Conservation (phyloP, 2,797 vertebrate species). For the Borostomias antarcticus region DNA sequence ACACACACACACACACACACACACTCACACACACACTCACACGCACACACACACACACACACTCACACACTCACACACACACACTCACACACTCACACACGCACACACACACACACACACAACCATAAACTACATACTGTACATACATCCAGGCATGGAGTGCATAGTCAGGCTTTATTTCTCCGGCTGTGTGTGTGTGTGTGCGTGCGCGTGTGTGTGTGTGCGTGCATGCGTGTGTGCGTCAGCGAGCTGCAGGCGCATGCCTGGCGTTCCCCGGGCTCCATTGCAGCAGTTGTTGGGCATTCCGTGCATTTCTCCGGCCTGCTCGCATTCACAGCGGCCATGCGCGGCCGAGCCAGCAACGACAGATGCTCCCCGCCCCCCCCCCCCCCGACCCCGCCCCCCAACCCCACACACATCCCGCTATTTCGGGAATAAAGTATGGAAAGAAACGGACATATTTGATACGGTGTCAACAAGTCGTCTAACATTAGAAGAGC, state of each 20-base stretch:
- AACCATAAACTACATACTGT: too few relatives aligned
- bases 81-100: too few relatives aligned
- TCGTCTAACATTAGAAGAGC: conserved; percentile 1
- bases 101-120: too few relatives aligned
- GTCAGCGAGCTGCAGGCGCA: conserved; percentile 55
- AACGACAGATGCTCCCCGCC: conserved; percentile 87
- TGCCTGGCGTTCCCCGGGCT: conserved; percentile 88
- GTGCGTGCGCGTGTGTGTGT: not conserved
- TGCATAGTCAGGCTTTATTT: too few relatives aligned
- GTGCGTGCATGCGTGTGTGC: conserved; percentile 23
- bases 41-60: too few relatives aligned
- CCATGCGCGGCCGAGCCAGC: conserved; percentile 82
- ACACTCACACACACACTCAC: not conserved
- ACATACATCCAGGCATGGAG: too few relatives aligned
- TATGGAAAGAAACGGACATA: conserved; percentile 58
- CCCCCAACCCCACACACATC: conserved; percentile 67
- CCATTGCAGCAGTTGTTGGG: conserved; percentile 89
- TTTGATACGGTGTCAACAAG: conserved; percentile 64
- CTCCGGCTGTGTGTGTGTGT: not conserved
- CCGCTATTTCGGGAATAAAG: conserved; percentile 73
- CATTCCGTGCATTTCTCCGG: conserved; percentile 74
- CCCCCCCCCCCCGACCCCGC: conserved; percentile 49
- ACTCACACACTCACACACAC: too few relatives aligned
- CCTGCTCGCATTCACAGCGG: conserved; percentile 81
- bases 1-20: not conserved